Base-by-base conservation (phyloP, 2,888 invertebrate species). In the Cyclophora punctaria region DNA sequence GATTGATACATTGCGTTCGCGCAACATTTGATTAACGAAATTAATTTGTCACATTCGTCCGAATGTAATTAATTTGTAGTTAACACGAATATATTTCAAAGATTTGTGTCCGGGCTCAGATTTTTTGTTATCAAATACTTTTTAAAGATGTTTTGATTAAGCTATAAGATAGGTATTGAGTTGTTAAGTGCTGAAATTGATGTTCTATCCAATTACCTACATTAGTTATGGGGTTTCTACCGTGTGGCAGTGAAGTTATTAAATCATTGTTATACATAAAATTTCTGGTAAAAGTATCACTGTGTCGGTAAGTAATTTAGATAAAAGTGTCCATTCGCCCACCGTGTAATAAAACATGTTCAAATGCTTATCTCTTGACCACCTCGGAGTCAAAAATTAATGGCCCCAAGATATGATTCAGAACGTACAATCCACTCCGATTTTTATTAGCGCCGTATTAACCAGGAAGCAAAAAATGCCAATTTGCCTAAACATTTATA, bases 301-400 rank as follows among this genome's bases (percentile, higher is more conserved):
- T 73, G 73, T 70, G 20, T 20, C 20, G 67, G 80, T 80, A 73
- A 81, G 80, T 81, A 74, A 83, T 86, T 85, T 81, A 86, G 87
- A 85, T 87, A 84, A 85, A 69, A 66, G 65, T 67, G 74, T 73
- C 73, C 75, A 76, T 74, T 69, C 69, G 68, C 74, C 80, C 79
- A 80, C 73, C 67, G 75, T 73, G 81, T 84, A 81, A 85, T 83
- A 82, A 75, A 65, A 75, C 68, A 65, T 73, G 82, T 83, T 80
- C 76, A 78, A 83, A 80, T 79, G 65, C 71, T 83, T 84, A 84
- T 84, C 83, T 64, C 48, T 51, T 80, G 85, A 73, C 86, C 86
- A 86, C 86, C 86, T 78, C 65, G 71, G 79, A 75, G 83, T 69
- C 70, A 70, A 65, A 80, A 75, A 83, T 84, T 80, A 84, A 86